phyloP scores from a whole-genome alignment of 2,113 vertebrate species.

The Muscicapa adusta region DNA sequence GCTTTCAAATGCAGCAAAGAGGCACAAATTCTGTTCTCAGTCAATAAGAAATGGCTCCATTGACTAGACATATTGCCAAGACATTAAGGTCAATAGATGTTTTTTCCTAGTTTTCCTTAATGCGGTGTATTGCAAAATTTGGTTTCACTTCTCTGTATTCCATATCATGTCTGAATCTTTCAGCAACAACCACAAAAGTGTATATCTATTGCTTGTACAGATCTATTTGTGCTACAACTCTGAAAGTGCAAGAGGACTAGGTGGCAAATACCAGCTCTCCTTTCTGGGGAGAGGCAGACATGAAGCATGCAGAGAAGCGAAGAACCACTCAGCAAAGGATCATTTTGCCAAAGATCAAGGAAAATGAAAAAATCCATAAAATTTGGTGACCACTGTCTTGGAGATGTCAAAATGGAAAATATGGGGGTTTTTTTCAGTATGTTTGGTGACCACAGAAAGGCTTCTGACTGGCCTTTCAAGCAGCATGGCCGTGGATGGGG shows the following conservation, averaged over 20 bases:
- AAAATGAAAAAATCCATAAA: neutral
- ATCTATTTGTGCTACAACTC: neutral
- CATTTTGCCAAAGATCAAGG: neutral
- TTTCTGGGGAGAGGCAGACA: neutral
- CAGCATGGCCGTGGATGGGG: rapidly evolving
- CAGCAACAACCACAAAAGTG: neutral
- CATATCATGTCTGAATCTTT: neutral
- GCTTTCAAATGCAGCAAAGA: neutral
- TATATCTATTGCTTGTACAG: neutral
- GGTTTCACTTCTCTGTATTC: neutral
- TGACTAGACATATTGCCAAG: neutral
- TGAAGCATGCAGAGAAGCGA: neutral
- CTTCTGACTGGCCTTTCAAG: neutral
- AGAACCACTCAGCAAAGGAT: neutral
- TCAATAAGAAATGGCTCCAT: neutral
- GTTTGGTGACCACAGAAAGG: neutral
- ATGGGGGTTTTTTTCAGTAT: neutral
- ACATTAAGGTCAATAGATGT: neutral
- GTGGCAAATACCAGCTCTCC: neutral
- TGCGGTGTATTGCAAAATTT: neutral
- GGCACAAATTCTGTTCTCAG: neutral
- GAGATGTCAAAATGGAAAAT: neutral
- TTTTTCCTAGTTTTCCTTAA: neutral
- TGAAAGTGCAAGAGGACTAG: neutral
- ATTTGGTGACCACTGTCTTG: neutral